These are phyloP conservation scores for Zonitis immaculata DNA, from an alignment of 2,888 invertebrate species.

Conservation along the genomic window DNA sequence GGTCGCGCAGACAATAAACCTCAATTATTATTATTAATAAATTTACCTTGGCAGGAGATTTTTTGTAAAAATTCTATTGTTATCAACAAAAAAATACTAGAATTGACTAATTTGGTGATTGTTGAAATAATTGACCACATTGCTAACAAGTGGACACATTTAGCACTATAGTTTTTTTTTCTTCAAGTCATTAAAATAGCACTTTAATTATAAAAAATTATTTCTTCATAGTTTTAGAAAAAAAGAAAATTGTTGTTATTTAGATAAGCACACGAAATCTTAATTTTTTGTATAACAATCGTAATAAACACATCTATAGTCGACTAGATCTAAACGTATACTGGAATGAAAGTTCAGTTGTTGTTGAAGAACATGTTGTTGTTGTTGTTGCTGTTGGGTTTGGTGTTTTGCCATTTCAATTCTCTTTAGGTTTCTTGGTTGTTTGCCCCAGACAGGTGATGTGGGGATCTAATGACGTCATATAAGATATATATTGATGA, in stretches of 20 bases:
- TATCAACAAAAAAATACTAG: constrained; percentile 11
- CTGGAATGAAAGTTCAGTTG: constrained; percentile 22
- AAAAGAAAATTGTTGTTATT: no score
- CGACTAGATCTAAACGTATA: neutral
- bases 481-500: constrained; percentile 14
- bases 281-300: no score
- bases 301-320: neutral
- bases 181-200: no score
- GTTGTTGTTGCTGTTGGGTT: no score
- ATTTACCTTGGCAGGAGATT: constrained; percentile 13
- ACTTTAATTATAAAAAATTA: no score
- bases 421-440: constrained; percentile 12
- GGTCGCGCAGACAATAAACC: constrained; percentile 1
- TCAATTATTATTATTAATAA: neutral
- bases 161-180: neutral
- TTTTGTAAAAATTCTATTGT: constrained; percentile 9
- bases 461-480: constrained; percentile 16
- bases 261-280: no score
- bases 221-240: neutral
- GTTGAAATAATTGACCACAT: constrained; percentile 14
- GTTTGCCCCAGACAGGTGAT: constrained; percentile 17
- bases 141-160: constrained; percentile 5
- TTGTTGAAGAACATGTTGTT: constrained; percentile 14
- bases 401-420: constrained; percentile 19
- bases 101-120: constrained; percentile 3